Percentiles rank a stretch among this genome's conserved stretches.
These are phyloP conservation scores for Homalodisca vitripennis DNA, from an alignment of 1,140 invertebrate species.

Conservation along the genomic window DNA sequence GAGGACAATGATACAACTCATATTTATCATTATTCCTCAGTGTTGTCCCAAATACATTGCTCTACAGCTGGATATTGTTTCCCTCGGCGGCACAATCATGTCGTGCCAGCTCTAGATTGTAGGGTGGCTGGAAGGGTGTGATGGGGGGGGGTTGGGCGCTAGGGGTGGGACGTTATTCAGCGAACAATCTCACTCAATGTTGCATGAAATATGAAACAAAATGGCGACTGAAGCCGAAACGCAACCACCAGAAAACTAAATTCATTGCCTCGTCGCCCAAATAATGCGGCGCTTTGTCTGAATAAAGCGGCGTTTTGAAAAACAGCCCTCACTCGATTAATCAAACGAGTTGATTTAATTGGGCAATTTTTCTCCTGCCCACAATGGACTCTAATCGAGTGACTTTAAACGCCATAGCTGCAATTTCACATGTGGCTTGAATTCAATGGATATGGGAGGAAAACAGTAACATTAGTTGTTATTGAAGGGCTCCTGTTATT, in stretches of 20 bases:
- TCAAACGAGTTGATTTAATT: neutral
- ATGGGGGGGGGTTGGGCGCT: neutral
- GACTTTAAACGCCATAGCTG: too few species aligned
- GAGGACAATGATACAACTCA: too few species aligned
- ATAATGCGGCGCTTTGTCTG: slow-evolving; percentile 18
- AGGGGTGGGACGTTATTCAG: neutral
- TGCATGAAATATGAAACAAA: slow-evolving; percentile 31
- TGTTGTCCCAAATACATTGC: too few species aligned
- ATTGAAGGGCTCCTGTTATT: too few species aligned
- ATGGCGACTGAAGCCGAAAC: slow-evolving; percentile 20
- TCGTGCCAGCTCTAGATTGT: too few species aligned
- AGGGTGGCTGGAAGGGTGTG: neutral
- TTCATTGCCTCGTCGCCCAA: slow-evolving; percentile 20
- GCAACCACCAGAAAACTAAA: slow-evolving; percentile 30
- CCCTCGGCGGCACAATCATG: too few species aligned
- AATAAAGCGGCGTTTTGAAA: slow-evolving; percentile 16
- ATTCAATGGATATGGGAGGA: too few species aligned
- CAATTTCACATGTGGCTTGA: too few species aligned
- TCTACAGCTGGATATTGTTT: too few species aligned
- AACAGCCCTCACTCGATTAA: slow-evolving; percentile 5
- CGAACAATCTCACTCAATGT: slow-evolving; percentile 13
- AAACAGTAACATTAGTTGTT: too few species aligned
- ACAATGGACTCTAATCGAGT: too few species aligned
- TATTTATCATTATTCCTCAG: too few species aligned
- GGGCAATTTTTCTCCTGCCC: slow-evolving; percentile 10